phyloP scores from a whole-genome alignment of 2,888 invertebrate genomes.

The Augochlorella aurata region DNA sequence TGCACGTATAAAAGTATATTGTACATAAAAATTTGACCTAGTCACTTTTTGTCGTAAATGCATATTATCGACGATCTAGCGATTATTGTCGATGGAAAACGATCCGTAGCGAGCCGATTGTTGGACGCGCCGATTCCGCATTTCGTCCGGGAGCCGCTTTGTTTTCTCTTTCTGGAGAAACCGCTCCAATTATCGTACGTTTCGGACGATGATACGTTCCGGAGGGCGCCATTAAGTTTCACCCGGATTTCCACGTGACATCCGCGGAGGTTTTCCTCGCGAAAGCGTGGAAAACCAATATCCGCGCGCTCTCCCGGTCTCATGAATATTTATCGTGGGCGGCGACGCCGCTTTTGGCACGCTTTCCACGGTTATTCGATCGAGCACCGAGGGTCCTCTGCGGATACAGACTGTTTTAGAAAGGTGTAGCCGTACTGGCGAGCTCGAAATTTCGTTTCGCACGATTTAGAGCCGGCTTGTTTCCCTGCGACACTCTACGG shows the following conservation, averaged over 20 bases:
- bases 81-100: too few relatives aligned
- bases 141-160: neutral
- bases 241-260: constrained; percentile 52
- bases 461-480: neutral
- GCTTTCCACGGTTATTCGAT: constrained; percentile 32
- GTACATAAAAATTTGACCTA: too few relatives aligned
- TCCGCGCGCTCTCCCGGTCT: neutral
- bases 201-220: constrained; percentile 10
- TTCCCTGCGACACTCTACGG: too few relatives aligned
- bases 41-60: too few relatives aligned
- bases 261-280: constrained; percentile 33
- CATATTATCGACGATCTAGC: too few relatives aligned
- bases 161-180: constrained; percentile 16
- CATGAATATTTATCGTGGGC: constrained; percentile 19
- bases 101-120: neutral
- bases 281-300: constrained; percentile 58
- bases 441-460: neutral
- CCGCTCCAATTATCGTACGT: constrained; percentile 20
- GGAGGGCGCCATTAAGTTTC: constrained; percentile 56
- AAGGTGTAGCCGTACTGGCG: neutral
- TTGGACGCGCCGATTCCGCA: neutral
- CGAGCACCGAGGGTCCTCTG: neutral
- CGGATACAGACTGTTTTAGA: too few relatives aligned
- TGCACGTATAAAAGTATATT: too few relatives aligned
- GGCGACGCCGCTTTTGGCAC: constrained; percentile 10